Base-by-base conservation (phyloP, 1,140 invertebrate genomes). In the Drosophila lacertosa region DNA sequence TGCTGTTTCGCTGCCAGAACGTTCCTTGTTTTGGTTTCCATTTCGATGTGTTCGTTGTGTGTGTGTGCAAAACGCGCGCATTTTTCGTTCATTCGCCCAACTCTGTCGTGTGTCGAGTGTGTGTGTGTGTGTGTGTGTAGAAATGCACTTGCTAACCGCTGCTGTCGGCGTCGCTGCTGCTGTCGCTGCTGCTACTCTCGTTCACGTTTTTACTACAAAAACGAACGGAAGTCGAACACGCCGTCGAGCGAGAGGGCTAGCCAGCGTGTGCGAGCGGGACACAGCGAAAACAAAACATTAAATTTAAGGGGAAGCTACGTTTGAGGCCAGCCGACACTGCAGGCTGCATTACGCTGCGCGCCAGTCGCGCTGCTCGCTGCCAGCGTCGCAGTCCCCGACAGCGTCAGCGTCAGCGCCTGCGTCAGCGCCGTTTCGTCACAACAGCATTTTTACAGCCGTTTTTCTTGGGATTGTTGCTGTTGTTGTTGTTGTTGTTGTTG, bases 271-370 rank as follows among this genome's bases (percentile, higher is more conserved):
- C 55, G 58, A 83, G 62, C 66, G 59, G 45, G 74, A 84, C 37
- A 53, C 57, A 79, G 58, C 79, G 80, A 83, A 83, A 84, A 83
- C 79, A 83, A 83, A 83, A 83, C 79, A 77, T 77, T 71, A 83
- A 79, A 79, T 72, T 76, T 69, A 37, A 69, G 67, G 66, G 77
- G 77, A 65, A 57, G 65, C 59, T 64, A 63, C 66, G 59, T 63
- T 63, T 63, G 50, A 48, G 40, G 59, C 48, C 40, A 63, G 35
- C 42, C 40, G 32, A 11, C 51, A 20, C 18, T 37, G 62, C 62
- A 45, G 20, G 22, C 40, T 53, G 39, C 58, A 45, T 51, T 13
- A 29, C 26, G 6, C 26, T 29, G 26, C 26, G 5, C 26, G 45
- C 45, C 35, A 58, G 18, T 54, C 57, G 13, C 51, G 75, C 62